A percentile compares a stretch with the other conserved stretches of the same genome.
These are phyloP conservation scores for Amphiprion percula DNA, from an alignment of 2,113 vertebrate genomes.

Conservation along the genomic window DNA sequence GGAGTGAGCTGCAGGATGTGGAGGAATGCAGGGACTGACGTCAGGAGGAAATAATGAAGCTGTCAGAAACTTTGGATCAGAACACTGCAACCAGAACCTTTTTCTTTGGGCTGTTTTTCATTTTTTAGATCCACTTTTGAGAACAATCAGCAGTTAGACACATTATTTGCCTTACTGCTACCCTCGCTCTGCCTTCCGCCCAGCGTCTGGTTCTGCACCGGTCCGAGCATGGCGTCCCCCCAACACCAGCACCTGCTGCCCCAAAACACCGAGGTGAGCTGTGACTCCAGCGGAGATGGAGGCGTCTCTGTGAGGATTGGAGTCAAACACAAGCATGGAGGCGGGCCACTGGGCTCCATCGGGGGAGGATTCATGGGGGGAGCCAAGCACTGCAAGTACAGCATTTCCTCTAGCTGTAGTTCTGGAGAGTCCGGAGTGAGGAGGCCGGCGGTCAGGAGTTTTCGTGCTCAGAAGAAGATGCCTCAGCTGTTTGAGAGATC, in stretches of 20 bases:
- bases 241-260: constrained; percentile 92
- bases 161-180: constrained; percentile 52
- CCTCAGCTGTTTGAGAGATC: constrained; percentile 96
- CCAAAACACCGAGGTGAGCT: constrained; percentile 94
- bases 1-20: constrained; percentile 5
- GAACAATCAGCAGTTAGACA: not conserved
- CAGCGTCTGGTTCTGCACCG: constrained; percentile 2
- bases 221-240: constrained; percentile 91
- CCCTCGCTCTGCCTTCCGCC: not conserved
- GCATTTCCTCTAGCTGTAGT: constrained; percentile 95
- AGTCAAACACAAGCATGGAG: constrained; percentile 82
- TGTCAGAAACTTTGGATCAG: constrained; percentile 51
- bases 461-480: constrained; percentile 86
- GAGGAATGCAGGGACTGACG: constrained; percentile 78
- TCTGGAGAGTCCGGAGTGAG: constrained; percentile 89
- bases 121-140: not conserved
- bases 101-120: constrained; percentile 18
- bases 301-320: constrained; percentile 90
- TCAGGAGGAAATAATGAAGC: constrained; percentile 73
- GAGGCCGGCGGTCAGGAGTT: constrained; percentile 79
- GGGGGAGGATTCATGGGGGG: constrained; percentile 80
- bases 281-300: constrained; percentile 92
- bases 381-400: constrained; percentile 93
- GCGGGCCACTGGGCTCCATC: constrained; percentile 72
- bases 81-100: constrained; percentile 11